phyloP scores from a whole-genome alignment of 2,113 vertebrate genomes.

The Apteryx owenii region DNA sequence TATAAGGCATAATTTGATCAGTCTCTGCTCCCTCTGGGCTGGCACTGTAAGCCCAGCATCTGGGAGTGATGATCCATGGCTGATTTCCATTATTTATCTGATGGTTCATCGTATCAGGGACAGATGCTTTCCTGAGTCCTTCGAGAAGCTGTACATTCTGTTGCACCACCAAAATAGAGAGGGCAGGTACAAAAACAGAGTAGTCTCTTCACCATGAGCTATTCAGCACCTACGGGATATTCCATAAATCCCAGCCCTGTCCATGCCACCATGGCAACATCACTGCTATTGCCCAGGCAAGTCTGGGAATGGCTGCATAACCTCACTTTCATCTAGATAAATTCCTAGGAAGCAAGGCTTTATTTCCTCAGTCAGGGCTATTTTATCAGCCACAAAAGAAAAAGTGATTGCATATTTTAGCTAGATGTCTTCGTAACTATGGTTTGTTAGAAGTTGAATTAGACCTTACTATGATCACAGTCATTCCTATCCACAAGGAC shows the following conservation, averaged over 20 bases:
- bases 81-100: background rate
- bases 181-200: background rate
- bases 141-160: background rate
- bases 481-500: background rate
- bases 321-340: background rate
- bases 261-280: background rate
- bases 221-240: background rate
- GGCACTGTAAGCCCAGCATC: background rate
- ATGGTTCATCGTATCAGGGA: background rate
- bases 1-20: background rate
- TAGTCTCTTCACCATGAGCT: background rate
- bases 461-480: background rate
- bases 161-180: background rate
- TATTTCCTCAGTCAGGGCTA: background rate
- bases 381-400: background rate
- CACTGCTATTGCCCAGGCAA: background rate
- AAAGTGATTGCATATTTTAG: background rate
- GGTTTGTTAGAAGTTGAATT: background rate
- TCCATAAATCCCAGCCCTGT: background rate
- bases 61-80: background rate
- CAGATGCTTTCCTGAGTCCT: background rate
- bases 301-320: background rate
- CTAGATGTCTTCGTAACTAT: background rate
- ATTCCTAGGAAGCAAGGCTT: background rate
- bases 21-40: background rate